Evolutionary conservation across 2,797 vertebrate species (phyloP).

Genomic region (Xenopus petersii): DNA sequence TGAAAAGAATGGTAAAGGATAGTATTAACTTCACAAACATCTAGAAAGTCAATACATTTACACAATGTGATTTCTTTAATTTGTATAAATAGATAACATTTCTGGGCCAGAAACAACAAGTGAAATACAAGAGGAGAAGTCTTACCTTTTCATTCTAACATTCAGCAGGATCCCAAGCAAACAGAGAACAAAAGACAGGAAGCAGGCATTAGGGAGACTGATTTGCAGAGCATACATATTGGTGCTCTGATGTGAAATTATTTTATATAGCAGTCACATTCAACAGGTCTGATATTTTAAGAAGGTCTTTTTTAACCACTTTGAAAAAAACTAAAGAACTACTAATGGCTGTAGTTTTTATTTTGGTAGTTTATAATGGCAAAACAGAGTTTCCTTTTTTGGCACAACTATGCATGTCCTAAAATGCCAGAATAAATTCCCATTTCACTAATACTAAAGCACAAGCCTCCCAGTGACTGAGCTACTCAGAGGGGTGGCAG

Average conservation of each 20-base stretch:
- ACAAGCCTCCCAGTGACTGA: no score
- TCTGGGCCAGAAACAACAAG: slow-evolving; percentile 40
- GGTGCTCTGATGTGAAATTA: slow-evolving; percentile 2
- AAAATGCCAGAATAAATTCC: no score
- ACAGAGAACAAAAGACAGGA: slow-evolving; percentile 95
- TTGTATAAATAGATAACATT: background rate
- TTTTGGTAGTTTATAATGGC: no score
- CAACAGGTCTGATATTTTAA: background rate
- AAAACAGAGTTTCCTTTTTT: no score
- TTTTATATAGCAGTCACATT: background rate
- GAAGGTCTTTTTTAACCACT: no score
- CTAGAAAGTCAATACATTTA: no score
- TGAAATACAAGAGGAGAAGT: slow-evolving; percentile 48
- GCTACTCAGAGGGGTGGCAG: background rate
- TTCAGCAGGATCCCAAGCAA: slow-evolving; percentile 97
- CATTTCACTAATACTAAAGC: no score
- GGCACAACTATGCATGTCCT: no score
- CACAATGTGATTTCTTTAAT: background rate
- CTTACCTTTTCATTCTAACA: slow-evolving; percentile 99
- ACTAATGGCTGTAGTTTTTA: no score
- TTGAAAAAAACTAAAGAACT: no score
- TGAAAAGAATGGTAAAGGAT: no score
- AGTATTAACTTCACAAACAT: no score
- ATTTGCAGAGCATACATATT: background rate
- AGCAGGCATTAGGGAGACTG: slow-evolving; percentile 74